phyloP scores from a whole-genome alignment of 2,797 vertebrate species.

The Sebastes trivittatus region DNA sequence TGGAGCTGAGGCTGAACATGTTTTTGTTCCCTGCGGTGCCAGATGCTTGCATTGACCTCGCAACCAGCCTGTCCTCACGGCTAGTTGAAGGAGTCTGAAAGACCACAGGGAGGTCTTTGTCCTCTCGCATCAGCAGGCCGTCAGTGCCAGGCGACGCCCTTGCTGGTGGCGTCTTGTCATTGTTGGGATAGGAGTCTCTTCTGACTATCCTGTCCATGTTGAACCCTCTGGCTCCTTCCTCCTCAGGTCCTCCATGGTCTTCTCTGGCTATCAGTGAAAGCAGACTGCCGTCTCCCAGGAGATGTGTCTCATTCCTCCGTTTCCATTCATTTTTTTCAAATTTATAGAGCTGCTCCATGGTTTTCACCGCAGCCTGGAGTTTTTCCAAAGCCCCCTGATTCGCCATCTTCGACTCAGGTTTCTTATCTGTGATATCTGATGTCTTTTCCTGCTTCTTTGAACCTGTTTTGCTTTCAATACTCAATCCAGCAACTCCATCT shows the following conservation, averaged over 20 bases:
- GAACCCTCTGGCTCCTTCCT: slow-evolving; percentile 30
- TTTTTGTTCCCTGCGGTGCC: slow-evolving; percentile 52
- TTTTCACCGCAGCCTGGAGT: slow-evolving; percentile 93
- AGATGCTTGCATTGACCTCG: slow-evolving; percentile 31
- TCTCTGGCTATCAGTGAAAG: slow-evolving; percentile 87
- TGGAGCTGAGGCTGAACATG: slow-evolving; percentile 44
- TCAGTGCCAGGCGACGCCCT: not conserved
- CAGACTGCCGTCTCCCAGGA: slow-evolving; percentile 87
- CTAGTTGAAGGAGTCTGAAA: slow-evolving; percentile 15
- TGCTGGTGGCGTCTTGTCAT: slow-evolving; percentile 63
- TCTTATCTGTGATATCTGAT: slow-evolving; percentile 75
- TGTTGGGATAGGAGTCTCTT: slow-evolving; percentile 68
- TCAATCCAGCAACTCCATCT: slow-evolving; percentile 78
- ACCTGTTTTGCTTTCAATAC: slow-evolving; percentile 80
- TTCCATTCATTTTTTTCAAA: slow-evolving; percentile 94
- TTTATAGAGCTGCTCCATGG: slow-evolving; percentile 97
- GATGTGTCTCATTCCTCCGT: slow-evolving; percentile 84
- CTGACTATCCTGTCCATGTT: slow-evolving; percentile 45
- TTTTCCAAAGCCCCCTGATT: slow-evolving; percentile 88
- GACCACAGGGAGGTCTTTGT: slow-evolving; percentile 27
- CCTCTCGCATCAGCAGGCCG: slow-evolving; percentile 33
- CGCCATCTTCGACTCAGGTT: slow-evolving; percentile 73
- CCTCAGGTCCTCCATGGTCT: slow-evolving; percentile 60
- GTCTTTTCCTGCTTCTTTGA: slow-evolving; percentile 79
- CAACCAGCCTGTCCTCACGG: slow-evolving; percentile 37